A percentile compares a stretch with the other conserved stretches of the same genome.
phyloP scores from a whole-genome alignment of 2,113 vertebrate genomes.

The Phainopepla nitens region DNA sequence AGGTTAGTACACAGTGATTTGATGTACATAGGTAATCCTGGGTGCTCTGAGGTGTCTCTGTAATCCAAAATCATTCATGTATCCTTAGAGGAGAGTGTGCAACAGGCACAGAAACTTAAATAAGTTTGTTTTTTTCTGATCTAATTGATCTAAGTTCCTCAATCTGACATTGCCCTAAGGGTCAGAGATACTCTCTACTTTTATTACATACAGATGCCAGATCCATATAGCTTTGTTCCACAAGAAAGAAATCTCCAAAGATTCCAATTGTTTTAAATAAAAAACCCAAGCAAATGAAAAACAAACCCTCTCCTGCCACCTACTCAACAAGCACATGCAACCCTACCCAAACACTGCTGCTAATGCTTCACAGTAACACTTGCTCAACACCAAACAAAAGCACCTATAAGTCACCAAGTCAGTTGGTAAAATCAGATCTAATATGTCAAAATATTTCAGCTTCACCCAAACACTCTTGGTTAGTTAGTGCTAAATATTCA shows the following conservation, averaged over 20 bases:
- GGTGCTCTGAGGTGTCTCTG: neutral
- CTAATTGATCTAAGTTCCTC: neutral
- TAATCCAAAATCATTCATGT: neutral
- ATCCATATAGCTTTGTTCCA: neutral
- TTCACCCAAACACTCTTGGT: slow-evolving; percentile 32
- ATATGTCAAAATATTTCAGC: slow-evolving; percentile 44
- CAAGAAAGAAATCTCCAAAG: neutral
- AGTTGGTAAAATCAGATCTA: slow-evolving; percentile 5
- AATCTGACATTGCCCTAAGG: neutral
- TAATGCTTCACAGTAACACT: slow-evolving; percentile 15
- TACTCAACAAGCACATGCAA: neutral
- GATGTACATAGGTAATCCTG: neutral
- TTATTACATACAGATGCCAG: neutral
- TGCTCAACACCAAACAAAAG: slow-evolving; percentile 16
- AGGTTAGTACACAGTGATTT: neutral
- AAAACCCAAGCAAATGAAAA: neutral
- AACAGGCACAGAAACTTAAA: neutral
- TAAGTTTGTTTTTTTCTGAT: neutral
- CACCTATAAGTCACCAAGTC: neutral
- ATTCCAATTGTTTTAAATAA: neutral
- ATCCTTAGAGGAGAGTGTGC: neutral
- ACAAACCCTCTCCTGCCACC: slow-evolving; percentile 14
- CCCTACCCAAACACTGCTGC: neutral
- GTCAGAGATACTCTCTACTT: neutral
- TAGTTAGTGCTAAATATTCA: slow-evolving; percentile 21